Percentiles rank a stretch among this genome's conserved stretches.
These are phyloP conservation scores for Thermophis baileyi DNA, from an alignment of 2,113 vertebrate species.

Conservation along the genomic window DNA sequence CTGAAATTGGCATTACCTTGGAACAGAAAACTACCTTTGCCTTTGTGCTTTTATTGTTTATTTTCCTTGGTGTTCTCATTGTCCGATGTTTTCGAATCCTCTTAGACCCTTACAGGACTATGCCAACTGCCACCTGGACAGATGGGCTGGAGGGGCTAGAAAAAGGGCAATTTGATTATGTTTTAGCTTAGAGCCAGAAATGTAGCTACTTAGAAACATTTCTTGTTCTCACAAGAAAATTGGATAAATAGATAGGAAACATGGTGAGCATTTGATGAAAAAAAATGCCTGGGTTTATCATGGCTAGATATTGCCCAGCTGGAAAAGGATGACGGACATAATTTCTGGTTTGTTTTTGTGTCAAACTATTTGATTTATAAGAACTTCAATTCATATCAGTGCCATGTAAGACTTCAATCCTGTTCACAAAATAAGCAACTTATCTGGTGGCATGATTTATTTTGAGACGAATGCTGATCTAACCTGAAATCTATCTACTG, in stretches of 20 bases:
- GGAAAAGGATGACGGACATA: background rate
- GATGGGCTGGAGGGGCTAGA: conserved; percentile 81
- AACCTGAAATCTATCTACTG: background rate
- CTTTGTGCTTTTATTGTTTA: conserved; percentile 80
- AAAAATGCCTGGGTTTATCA: background rate
- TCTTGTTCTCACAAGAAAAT: background rate
- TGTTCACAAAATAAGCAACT: background rate
- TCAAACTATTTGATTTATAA: background rate
- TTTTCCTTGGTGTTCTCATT: conserved; percentile 82
- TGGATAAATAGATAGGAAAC: background rate
- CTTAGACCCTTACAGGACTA: conserved; percentile 78
- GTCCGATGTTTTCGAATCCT: conserved; percentile 82
- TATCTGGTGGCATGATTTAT: background rate
- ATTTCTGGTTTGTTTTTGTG: background rate
- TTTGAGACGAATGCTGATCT: background rate
- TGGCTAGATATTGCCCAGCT: background rate
- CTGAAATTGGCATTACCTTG: conserved; percentile 71
- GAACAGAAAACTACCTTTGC: conserved; percentile 84
- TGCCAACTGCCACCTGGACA: conserved; percentile 81
- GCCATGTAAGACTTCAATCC: background rate
- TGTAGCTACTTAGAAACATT: background rate
- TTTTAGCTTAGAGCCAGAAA: conserved; percentile 58
- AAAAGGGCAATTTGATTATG: conserved; percentile 82
- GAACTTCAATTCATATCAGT: background rate
- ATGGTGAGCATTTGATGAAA: background rate